A percentile compares a stretch with the other conserved stretches of the same genome.
phyloP scores from a whole-genome alignment of 2,113 vertebrate species.

The Isurus oxyrinchus region DNA sequence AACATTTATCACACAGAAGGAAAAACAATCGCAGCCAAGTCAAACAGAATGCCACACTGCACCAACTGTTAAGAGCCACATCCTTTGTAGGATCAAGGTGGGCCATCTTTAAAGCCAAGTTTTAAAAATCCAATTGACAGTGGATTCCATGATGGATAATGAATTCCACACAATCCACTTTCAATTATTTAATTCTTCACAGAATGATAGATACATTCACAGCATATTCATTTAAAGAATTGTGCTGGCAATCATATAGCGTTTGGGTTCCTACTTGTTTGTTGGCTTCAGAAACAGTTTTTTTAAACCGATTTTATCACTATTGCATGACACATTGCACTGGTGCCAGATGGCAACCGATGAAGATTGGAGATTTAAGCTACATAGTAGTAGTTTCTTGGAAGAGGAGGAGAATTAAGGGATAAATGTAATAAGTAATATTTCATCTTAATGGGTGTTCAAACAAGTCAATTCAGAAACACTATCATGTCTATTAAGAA shows the following conservation, averaged over 20 bases:
- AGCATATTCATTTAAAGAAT: background rate
- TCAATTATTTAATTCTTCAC: background rate
- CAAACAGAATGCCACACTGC: background rate
- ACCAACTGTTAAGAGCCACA: background rate
- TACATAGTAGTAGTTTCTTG: background rate
- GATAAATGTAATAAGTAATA: background rate
- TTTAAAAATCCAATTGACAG: background rate
- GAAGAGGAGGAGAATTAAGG: background rate
- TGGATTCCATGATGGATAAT: too few relatives aligned
- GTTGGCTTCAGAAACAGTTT: background rate
- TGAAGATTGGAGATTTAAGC: background rate
- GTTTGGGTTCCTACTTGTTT: background rate
- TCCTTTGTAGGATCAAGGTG: background rate
- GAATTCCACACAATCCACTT: background rate
- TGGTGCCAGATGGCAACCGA: background rate
- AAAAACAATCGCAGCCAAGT: background rate
- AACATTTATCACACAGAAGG: background rate
- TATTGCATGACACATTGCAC: background rate
- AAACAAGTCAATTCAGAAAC: background rate
- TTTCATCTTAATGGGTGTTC: background rate
- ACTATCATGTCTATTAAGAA: background rate
- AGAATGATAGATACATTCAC: background rate
- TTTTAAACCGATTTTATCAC: background rate
- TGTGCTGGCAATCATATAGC: background rate
- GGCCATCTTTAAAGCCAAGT: background rate